These are phyloP conservation scores for Theropithecus gelada DNA, from an alignment of 2,113 vertebrate genomes.

Conservation along the genomic window DNA sequence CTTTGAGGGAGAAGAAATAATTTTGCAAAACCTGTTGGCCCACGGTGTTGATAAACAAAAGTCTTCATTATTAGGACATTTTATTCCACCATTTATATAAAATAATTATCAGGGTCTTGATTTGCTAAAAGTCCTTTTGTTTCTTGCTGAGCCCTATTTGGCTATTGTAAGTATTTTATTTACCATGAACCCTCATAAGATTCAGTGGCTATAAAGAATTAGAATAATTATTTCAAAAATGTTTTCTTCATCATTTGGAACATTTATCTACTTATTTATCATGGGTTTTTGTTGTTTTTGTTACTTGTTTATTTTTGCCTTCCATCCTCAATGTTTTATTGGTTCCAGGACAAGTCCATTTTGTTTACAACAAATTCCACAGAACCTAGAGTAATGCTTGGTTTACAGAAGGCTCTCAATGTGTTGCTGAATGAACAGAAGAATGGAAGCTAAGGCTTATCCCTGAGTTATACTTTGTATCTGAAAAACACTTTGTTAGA, in stretches of 20 bases:
- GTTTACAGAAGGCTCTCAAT: background rate
- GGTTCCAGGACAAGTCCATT: background rate
- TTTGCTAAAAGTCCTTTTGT: constrained; percentile 2
- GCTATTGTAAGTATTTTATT: background rate
- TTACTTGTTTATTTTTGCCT: background rate
- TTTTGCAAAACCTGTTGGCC: background rate
- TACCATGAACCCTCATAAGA: background rate
- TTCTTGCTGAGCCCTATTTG: background rate
- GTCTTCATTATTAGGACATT: background rate
- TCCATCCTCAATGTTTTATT: background rate
- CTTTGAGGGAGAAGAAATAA: background rate
- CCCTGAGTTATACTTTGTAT: background rate
- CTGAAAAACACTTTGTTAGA: background rate
- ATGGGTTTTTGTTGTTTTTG: background rate
- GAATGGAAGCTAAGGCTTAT: background rate
- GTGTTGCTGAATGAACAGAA: background rate
- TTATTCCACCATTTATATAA: background rate
- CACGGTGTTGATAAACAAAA: background rate
- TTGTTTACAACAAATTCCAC: background rate
- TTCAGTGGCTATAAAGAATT: constrained; percentile 22
- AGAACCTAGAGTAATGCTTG: background rate
- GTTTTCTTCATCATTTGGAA: background rate
- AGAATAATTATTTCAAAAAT: background rate
- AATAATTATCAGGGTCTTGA: background rate
- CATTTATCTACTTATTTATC: background rate